These are phyloP conservation scores for Laticauda laticaudata DNA, from an alignment of 2,113 vertebrate genomes.

Conservation along the genomic window DNA sequence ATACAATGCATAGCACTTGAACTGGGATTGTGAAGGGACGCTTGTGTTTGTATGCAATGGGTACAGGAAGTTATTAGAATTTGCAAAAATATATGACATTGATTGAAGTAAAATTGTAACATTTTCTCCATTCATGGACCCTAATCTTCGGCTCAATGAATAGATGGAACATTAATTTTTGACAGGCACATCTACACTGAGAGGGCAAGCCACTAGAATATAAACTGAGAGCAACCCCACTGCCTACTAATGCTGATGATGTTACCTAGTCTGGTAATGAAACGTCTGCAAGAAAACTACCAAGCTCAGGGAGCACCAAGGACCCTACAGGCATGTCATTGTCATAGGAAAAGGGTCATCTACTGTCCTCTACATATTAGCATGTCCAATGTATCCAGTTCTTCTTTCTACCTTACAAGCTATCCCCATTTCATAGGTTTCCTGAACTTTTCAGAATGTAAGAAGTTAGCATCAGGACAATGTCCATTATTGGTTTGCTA, in stretches of 20 bases:
- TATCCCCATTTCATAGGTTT: neutral
- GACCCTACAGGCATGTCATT: neutral
- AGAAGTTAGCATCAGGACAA: neutral
- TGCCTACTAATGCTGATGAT: neutral
- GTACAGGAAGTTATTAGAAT: neutral
- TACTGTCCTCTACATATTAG: neutral
- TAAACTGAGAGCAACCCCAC: neutral
- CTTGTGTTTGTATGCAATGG: neutral
- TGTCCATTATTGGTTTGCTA: neutral
- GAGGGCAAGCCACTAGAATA: neutral
- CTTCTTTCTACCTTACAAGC: neutral
- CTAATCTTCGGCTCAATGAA: neutral
- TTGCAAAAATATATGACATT: constrained; percentile 2
- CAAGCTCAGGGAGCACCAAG: neutral
- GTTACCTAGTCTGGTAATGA: neutral
- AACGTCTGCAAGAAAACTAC: neutral
- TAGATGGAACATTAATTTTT: neutral
- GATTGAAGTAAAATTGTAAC: neutral
- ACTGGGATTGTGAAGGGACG: neutral
- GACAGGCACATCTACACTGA: neutral
- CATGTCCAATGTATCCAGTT: neutral
- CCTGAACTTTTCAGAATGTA: neutral
- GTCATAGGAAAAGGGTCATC: no score
- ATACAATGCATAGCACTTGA: constrained; percentile 8
- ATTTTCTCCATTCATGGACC: neutral